Percentiles rank a stretch among this genome's conserved stretches.
These are phyloP conservation scores for Pelmatolapia mariae DNA, from an alignment of 2,113 vertebrate species.

Conservation along the genomic window DNA sequence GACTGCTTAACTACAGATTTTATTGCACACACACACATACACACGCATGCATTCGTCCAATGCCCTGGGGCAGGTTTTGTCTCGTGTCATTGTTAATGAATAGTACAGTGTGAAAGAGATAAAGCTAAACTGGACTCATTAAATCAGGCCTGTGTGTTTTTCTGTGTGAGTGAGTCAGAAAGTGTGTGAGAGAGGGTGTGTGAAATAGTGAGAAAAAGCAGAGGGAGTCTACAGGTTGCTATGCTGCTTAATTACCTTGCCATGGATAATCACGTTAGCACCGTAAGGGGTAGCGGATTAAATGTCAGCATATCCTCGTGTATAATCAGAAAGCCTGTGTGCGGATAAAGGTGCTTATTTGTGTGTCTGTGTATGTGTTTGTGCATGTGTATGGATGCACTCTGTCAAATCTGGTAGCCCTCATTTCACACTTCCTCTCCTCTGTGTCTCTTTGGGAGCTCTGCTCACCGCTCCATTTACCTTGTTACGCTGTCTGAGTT, in stretches of 20 bases:
- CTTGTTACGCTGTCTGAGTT: not conserved
- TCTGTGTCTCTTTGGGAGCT: slow-evolving; percentile 7
- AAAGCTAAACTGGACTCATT: slow-evolving; percentile 44
- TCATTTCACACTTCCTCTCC: slow-evolving; percentile 4
- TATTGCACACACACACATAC: not conserved
- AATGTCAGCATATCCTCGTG: slow-evolving; percentile 35
- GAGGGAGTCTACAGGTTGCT: slow-evolving; percentile 25
- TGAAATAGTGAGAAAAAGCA: not conserved
- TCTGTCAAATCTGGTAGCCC: not conserved
- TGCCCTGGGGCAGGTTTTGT: slow-evolving; percentile 11
- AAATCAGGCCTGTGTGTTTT: slow-evolving; percentile 8
- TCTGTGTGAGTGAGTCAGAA: not conserved
- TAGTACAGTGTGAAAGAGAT: slow-evolving; percentile 35
- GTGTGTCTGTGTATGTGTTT: not conserved
- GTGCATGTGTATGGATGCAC: not conserved
- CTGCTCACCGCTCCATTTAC: slow-evolving; percentile 28
- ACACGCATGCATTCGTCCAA: not conserved
- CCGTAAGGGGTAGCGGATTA: slow-evolving; percentile 39
- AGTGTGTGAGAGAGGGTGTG: not conserved
- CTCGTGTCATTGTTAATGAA: slow-evolving; percentile 48
- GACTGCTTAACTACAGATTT: slow-evolving; percentile 34
- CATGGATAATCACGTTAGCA: slow-evolving; percentile 49
- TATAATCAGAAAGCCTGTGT: slow-evolving; percentile 8
- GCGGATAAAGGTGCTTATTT: not conserved
- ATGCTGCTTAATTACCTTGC: slow-evolving; percentile 56